Evolutionary conservation across 1,140 invertebrate genomes (phyloP).

Genomic region (Drosophila trapezifrons): DNA sequence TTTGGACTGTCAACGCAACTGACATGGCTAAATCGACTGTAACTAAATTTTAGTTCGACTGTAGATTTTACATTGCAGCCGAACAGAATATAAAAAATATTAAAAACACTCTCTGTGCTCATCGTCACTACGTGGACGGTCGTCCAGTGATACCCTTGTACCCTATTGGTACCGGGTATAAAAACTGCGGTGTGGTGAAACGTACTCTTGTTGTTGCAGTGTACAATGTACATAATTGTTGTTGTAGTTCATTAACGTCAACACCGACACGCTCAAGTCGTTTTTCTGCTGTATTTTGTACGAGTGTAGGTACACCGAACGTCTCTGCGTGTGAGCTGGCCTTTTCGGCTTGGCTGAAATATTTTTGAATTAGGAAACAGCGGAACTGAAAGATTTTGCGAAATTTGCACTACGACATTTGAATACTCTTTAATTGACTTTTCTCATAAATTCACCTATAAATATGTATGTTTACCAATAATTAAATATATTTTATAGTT

Average conservation of each 20-base stretch:
- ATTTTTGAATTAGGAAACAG: slow-evolving; percentile 21
- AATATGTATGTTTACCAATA: too few relatives aligned
- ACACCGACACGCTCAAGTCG: slow-evolving; percentile 32
- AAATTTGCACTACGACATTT: neutral
- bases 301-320: too few relatives aligned
- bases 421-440: neutral
- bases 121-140: too few relatives aligned
- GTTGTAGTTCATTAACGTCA: slow-evolving; percentile 54
- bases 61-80: too few relatives aligned
- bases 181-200: slow-evolving; percentile 18
- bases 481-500: too few relatives aligned
- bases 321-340: slow-evolving; percentile 21
- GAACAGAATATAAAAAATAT: too few relatives aligned
- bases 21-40: too few relatives aligned
- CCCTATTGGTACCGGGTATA: too few relatives aligned
- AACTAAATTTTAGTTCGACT: too few relatives aligned
- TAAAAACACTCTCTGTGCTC: too few relatives aligned
- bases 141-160: too few relatives aligned
- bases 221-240: slow-evolving; percentile 30
- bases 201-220: slow-evolving; percentile 4
- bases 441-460: neutral
- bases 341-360: slow-evolving; percentile 45
- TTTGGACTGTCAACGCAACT: too few relatives aligned
- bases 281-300: slow-evolving; percentile 15
- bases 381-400: neutral